Evolutionary conservation across 2,797 vertebrate species (phyloP), one percentile per base, ranked within the genome.

Genomic region (Aotus griseimembra): DNA sequence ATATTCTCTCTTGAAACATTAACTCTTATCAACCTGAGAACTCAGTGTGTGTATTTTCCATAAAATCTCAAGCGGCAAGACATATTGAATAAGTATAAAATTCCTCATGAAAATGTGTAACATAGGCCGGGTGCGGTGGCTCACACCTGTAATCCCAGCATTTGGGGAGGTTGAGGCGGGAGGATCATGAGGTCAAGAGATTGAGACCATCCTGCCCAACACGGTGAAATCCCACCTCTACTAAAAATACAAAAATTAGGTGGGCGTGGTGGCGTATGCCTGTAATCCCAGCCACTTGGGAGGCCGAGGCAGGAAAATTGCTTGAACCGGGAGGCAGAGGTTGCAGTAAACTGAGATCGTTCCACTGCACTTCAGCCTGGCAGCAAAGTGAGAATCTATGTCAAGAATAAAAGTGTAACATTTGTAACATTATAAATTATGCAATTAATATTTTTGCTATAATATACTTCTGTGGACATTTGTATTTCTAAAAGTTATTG

Each of bases 401-500:
- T 67, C 33, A 67, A 67, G 33, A 8, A 61, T 28, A 64, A 19
- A 67, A n/a, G 7, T 17, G 33, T 67, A 46, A n/a, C 44, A 85
- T 52, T 82, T 89, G 20, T 48, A 77, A 64, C 28, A 88, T 83
- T 75, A 90, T 4, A 86, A 85, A 89, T 86, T 28, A 61, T 81
- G 15, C 48, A n/a, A 84, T 28, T 58, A 83, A 48, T 89, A 96
- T 72, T 39, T 90, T 13, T 58, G 83, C 44, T 83, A 33, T 83
- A 95, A 75, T 15, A 81, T 85, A 41, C 17, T 76, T 94, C 55
- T 85, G 44, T 26, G 85, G 50, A 89, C 76, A 76, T 79, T 82
- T 46, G 48, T 48, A 85, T 89, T 88, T 89, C 75, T 86, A 46
- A 89, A 96, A 92, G 36, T 58, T 87, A 92, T 1, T 81, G 24